phyloP scores from a whole-genome alignment of 2,888 invertebrate genomes.

The Zootermopsis nevadensis region DNA sequence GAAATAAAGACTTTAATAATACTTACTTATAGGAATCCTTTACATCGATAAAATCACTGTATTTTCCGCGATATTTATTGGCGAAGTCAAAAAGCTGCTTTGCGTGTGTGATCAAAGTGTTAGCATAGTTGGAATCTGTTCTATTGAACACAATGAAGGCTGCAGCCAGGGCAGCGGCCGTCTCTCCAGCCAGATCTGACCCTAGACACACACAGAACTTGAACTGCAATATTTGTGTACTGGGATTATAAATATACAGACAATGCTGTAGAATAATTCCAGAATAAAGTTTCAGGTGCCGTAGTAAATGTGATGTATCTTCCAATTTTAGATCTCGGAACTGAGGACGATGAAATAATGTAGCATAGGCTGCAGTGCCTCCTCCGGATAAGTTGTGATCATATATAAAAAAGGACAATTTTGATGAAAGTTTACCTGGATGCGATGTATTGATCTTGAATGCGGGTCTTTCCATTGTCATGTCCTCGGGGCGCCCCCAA shows the following conservation, averaged over 20 bases:
- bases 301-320: too few relatives aligned
- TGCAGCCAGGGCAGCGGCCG: slow-evolving; percentile 60
- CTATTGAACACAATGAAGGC: slow-evolving; percentile 56
- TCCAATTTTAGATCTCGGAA: too few relatives aligned
- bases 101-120: slow-evolving; percentile 51
- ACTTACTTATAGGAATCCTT: slow-evolving; percentile 53
- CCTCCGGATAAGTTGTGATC: background rate
- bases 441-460: slow-evolving; percentile 44
- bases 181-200: slow-evolving; percentile 60
- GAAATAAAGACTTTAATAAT: background rate
- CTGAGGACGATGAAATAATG: too few relatives aligned
- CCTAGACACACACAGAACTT: slow-evolving; percentile 53
- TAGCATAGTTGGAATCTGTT: slow-evolving; percentile 48
- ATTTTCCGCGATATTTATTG: slow-evolving; percentile 51
- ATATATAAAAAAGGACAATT: background rate
- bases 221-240: background rate
- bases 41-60: slow-evolving; percentile 53
- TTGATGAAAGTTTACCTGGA: slow-evolving; percentile 31
- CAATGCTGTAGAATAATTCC: too few relatives aligned
- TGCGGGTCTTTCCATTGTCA: slow-evolving; percentile 58
- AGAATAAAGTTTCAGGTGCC: too few relatives aligned
- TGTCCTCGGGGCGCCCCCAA: slow-evolving; percentile 59
- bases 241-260: background rate
- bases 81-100: slow-evolving; percentile 55
- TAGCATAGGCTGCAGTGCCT: too few relatives aligned